Evolutionary conservation across 1,140 invertebrate species (phyloP), one percentile per base, ranked within the genome.

Genomic region (Megalonaias nervosa): DNA sequence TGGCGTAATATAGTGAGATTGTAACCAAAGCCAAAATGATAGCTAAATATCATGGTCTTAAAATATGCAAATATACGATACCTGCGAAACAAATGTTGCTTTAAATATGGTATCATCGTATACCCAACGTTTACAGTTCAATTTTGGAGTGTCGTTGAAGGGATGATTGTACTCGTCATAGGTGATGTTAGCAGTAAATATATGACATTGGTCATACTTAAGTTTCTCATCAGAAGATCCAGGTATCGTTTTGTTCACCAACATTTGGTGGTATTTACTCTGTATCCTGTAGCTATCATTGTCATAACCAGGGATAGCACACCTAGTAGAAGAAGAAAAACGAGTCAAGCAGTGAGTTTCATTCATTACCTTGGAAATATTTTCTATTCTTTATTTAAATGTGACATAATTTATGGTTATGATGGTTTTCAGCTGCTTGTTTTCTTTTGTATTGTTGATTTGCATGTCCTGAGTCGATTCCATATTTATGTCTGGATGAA

Each of bases 241-340:
- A 5, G 80, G 80, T 31, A 81, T 81, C 13, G 80, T 71, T 55
- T 67, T 55, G 68, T 81, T 81, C 56, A 81, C 65, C 48, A 78
- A 61, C 23, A 59, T 26, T 48, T 75, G 62, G 58, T 81, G 79
- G 67, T 26, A 62, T 38, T 64, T 56, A 68, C 56, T 56, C 61
- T 81, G 79, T 56, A 81, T 68, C n/a, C 19, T 59, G 31, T 73
- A 81, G 14, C 71, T 81, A 61, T 81, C 79, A 38, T 81, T 81
- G 19, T 71, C 64, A n/a, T 66, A 65, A 16, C 72, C 75, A 17
- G 76, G 80, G 15, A 81, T 48, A 48, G 38, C 38, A 48, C 38
- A 48, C 9, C 38, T 48, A 31, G 11, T 48, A 48, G 38, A 48
- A 48, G 6, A 48, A 48, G 31, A 48, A 48, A 4, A 48, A 48